A percentile compares a stretch with the other conserved stretches of the same genome.
Conservation (phyloP, 1,140 invertebrate genomes). For the Pristionchus pacificus region DNA sequence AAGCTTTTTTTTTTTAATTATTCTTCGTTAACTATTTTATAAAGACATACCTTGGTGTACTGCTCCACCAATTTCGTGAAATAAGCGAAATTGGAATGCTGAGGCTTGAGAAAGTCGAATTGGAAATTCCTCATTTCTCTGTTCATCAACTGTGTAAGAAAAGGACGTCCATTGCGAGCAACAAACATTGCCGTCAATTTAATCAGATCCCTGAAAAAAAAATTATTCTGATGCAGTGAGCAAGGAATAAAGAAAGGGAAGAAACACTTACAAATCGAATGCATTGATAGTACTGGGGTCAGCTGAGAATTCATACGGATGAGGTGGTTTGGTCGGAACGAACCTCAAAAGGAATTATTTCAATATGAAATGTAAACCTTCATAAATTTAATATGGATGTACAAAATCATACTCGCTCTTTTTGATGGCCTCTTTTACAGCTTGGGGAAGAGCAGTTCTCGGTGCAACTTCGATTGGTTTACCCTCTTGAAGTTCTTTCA, state of each 20-base stretch:
- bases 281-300: conserved; percentile 99
- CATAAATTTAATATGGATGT: background rate
- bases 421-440: conserved; percentile 73
- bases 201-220: conserved; percentile 79
- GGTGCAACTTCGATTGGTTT: conserved; percentile 47
- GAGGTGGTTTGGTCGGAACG: conserved; percentile 87
- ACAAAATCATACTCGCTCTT: conserved; percentile 66
- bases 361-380: background rate
- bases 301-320: conserved; percentile 92
- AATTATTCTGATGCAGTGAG: background rate
- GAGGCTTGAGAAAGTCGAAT: conserved; percentile 95
- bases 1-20: background rate
- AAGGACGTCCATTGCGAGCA: conserved; percentile 92
- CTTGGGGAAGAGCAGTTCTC: conserved; percentile 74
- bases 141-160: conserved; percentile 96
- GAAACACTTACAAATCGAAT: conserved; percentile 76
- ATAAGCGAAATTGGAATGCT: conserved; percentile 96
- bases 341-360: conserved; percentile 60
- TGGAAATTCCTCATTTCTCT: conserved; percentile 95
- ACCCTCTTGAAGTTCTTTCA: conserved; percentile 40
- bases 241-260: conserved; percentile 7
- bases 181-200: conserved; percentile 98
- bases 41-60: conserved; percentile 77
- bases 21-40: conserved; percentile 17
- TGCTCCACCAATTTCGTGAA: conserved; percentile 96